Percentiles rank a stretch among this genome's conserved stretches.
These are phyloP conservation scores for Spilosoma lubricipeda DNA, from an alignment of 2,888 invertebrate genomes.

Conservation along the genomic window DNA sequence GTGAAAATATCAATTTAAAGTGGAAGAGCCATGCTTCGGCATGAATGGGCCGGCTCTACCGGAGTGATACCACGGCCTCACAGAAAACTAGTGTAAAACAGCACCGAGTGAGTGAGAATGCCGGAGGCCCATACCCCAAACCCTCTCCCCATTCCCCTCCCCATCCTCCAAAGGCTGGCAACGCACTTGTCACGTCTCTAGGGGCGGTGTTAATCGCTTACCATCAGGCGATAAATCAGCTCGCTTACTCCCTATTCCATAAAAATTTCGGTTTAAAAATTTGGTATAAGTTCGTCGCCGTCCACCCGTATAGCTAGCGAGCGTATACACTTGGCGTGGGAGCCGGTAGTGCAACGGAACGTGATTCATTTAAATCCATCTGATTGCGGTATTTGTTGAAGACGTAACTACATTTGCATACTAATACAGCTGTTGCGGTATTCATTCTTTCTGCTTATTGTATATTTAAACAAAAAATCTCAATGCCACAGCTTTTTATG, in stretches of 20 bases:
- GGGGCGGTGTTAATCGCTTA: too few relatives aligned
- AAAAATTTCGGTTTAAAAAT: too few relatives aligned
- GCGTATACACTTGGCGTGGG: conserved; percentile 21
- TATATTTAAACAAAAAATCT: conserved; percentile 15
- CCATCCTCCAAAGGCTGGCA: too few relatives aligned
- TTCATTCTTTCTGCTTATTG: conserved; percentile 11
- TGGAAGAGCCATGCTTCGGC: too few relatives aligned
- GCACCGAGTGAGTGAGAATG: too few relatives aligned
- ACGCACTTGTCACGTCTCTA: not conserved
- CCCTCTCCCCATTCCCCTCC: too few relatives aligned
- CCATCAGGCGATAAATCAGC: too few relatives aligned
- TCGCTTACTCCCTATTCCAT: too few relatives aligned
- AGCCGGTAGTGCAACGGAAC: conserved; percentile 25
- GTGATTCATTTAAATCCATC: conserved; percentile 33
- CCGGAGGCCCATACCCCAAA: too few relatives aligned
- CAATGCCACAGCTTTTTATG: conserved; percentile 23
- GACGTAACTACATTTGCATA: conserved; percentile 28
- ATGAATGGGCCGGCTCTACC: too few relatives aligned
- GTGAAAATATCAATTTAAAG: conserved; percentile 12
- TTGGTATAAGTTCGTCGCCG: not conserved
- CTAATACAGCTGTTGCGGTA: conserved; percentile 29
- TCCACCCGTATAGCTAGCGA: not conserved
- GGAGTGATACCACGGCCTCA: too few relatives aligned
- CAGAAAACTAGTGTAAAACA: too few relatives aligned
- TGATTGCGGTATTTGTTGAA: conserved; percentile 28